Base-by-base conservation (phyloP, 2,113 vertebrate genomes). In the Pluvianellus socialis region DNA sequence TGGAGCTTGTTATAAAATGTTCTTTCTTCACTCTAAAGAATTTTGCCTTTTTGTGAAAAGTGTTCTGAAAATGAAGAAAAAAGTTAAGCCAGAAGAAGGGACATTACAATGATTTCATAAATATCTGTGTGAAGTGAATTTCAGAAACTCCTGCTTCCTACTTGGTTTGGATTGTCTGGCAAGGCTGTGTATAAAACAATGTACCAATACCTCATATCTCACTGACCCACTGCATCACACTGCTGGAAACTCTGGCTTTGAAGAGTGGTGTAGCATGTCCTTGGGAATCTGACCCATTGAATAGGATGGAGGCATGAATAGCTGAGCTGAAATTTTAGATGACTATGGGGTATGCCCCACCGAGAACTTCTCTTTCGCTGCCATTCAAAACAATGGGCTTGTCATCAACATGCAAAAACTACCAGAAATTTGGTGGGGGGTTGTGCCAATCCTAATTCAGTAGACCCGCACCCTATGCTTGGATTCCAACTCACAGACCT, bases 401-500 rank as follows among this genome's bases (percentile, higher is more conserved):
- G 20, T 49, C 62, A 63, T 26, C 61, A 83, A 45, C 32, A 28
- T 7, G 18, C 8, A 72, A 81, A 65, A 59, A 66, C 24, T 17
- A n/a, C 42, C 14, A 53, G 30, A 77, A 89, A 67, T 63, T 83
- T 50, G 0, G 4, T 22, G 27, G 52, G 28, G 7, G 86, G 22
- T 6, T 77, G 45, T 38, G 49, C 16, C 38, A 70, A 53, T 74
- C 49, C 32, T 71, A 56, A 66, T 40, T 74, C 67, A 88, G 24
- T 1, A 76, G 47, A 59, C 17, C 28, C 88, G 58, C 20, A 28
- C 1, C 65, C 61, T 53, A 38, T 28, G 53, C 30, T 66, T 84
- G 52, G 18, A 35, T 68, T 79, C 44, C 84, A 86, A 4, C 26
- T 79, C 88, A 90, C 96, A 81, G 76, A 99, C 99, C 98, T 98